These are phyloP conservation scores for Parasteatoda lunata DNA, from an alignment of 2,888 invertebrate species.

Conservation along the genomic window DNA sequence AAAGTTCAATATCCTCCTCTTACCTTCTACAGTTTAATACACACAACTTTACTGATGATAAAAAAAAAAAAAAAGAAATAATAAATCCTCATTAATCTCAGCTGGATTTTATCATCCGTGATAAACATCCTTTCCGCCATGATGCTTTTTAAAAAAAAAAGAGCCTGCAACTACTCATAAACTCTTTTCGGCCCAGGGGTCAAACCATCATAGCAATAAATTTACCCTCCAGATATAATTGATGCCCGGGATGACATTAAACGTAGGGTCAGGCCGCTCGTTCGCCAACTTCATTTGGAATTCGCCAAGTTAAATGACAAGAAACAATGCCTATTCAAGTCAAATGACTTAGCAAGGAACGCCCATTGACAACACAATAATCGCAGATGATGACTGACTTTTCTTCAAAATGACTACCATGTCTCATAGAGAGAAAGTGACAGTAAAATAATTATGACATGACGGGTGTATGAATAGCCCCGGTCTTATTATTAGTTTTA, in stretches of 20 bases:
- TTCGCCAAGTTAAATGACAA: background rate
- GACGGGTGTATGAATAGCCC: conserved; percentile 56
- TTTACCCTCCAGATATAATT: conserved; percentile 21
- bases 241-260: conserved; percentile 12
- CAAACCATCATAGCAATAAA: conserved; percentile 23
- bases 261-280: background rate
- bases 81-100: background rate
- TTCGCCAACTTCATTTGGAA: conserved; percentile 4
- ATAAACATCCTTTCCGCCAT: background rate
- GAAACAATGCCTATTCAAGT: conserved; percentile 38
- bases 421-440: conserved; percentile 24
- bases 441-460: conserved; percentile 51
- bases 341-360: background rate
- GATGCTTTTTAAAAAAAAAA: background rate
- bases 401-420: conserved; percentile 8
- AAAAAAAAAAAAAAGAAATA: too few species aligned
- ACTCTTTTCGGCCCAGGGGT: conserved; percentile 6
- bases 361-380: conserved; percentile 52
- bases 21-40: too few species aligned
- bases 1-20: too few species aligned
- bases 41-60: too few species aligned
- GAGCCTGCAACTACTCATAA: background rate
- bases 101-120: background rate
- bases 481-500: conserved; percentile 36
- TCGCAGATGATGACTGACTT: conserved; percentile 19